Evolutionary conservation across 2,888 invertebrate species (phyloP), one percentile per base, ranked within the genome.

Genomic region (Hololepta plana): DNA sequence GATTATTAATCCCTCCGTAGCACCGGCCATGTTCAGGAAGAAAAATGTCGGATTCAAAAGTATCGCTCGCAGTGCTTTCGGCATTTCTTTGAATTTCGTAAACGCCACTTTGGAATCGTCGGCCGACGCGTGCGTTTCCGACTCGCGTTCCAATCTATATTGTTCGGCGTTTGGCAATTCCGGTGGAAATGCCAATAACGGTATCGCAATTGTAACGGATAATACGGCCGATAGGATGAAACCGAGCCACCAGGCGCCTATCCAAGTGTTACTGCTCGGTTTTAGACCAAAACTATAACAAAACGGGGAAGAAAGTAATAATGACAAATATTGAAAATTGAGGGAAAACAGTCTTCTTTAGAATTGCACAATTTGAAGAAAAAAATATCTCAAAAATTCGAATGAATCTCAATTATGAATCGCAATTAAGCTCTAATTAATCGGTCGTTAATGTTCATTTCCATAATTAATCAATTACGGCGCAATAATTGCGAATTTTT

Each of bases 171-270:
- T 9, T 22, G 22, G 22, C 6, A 22, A 6, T 8, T 7, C 6
- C 9, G 22, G 22, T 8, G 22, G 22, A 22, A 22, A 22, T 22
- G 22, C 22, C 7, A 22, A 10, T 6, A 22, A 8, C 10, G 22
- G 22, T 7, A 22, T 22, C 6, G 22, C 7, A 8, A 22, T 9
- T n/a, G 10, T 7, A 7, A 22, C 9, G 10, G n/a, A 8, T n/a
- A 22, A 7, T 6, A 6, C 8, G 7, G 10, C 8, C 7, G 22
- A 8, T 9, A 22, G 6, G 22, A 22, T 9, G 9, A 22, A 22
- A 6, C 22, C 22, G 9, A 22, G 7, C 22, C 22, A 22, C 22
- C 22, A 22, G 6, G 22, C 22, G 9, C 22, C 22, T 8, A 22
- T 10, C 22, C 22, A 22, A 6, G 10, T 10, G 22, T 9, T 22